Evolutionary conservation across 2,113 vertebrate species (phyloP).

Genomic region (Daphoenositta chrysoptera): DNA sequence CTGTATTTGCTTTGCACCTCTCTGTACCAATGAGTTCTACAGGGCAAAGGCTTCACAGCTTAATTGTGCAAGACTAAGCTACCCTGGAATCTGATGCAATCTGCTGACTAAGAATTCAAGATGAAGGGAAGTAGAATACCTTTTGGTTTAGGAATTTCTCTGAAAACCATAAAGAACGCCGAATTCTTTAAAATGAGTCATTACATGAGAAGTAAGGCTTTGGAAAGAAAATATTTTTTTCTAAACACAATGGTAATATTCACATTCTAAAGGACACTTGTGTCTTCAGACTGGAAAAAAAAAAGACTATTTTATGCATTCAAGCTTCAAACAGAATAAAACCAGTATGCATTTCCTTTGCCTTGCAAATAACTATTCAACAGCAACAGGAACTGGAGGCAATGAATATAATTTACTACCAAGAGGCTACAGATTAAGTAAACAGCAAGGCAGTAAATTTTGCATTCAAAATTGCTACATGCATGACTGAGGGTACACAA

Average conservation of each 20-base stretch:
- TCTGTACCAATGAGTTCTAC: not conserved
- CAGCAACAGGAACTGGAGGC: not conserved
- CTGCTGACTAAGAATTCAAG: not conserved
- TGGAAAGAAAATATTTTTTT: not conserved
- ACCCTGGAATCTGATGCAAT: not conserved
- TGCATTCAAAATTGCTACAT: not conserved
- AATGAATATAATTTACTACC: conserved; percentile 14
- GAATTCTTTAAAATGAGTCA: not conserved
- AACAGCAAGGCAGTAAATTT: conserved; percentile 1
- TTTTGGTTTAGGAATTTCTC: not conserved
- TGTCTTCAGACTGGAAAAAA: not conserved
- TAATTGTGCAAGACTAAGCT: not conserved
- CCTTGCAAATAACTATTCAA: conserved; percentile 24
- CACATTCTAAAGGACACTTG: not conserved
- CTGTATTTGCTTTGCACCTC: not conserved
- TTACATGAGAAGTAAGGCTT: not conserved
- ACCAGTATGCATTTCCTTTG: not conserved
- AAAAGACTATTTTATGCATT: not conserved
- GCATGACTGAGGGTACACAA: not conserved
- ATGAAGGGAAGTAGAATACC: not conserved
- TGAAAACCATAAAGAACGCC: not conserved
- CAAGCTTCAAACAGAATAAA: not conserved
- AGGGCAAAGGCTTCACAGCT: not conserved
- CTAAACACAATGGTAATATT: not conserved
- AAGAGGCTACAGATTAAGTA: not conserved